Conservation (phyloP, 2,888 invertebrate genomes). For the Arge pagana region DNA sequence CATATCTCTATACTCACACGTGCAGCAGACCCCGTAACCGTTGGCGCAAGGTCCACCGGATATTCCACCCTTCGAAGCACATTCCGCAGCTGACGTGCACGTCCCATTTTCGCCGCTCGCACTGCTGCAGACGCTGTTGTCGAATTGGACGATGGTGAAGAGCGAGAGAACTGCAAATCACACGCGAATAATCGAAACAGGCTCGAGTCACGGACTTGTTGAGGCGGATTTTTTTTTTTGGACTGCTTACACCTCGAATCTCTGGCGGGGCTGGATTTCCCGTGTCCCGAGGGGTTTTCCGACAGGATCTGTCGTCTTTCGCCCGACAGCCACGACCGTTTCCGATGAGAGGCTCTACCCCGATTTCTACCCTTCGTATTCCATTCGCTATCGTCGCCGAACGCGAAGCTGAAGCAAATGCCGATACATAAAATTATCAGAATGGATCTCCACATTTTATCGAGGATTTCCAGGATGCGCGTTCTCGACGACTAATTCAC, state of each 20-base stretch:
- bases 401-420: too few species aligned
- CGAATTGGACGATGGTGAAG: conserved; percentile 79
- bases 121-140: conserved; percentile 75
- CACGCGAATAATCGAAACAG: neutral
- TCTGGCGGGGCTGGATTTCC: conserved; percentile 2
- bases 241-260: conserved; percentile 9
- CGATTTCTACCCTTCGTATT: conserved; percentile 7
- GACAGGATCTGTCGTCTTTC: conserved; percentile 7
- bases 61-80: conserved; percentile 72
- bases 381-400: conserved; percentile 6
- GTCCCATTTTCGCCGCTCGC: conserved; percentile 81
- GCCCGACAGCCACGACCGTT: conserved; percentile 9
- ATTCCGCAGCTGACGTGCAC: conserved; percentile 76
- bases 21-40: conserved; percentile 77
- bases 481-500: too few species aligned
- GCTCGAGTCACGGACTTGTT: neutral
- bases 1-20: conserved; percentile 64
- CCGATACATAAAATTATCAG: too few species aligned
- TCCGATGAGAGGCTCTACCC: conserved; percentile 7
- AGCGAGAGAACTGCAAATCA: conserved; percentile 71
- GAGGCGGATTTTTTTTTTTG: conserved; percentile 11
- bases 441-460: conserved; percentile 25
- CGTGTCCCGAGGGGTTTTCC: conserved; percentile 6
- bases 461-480: conserved; percentile 11
- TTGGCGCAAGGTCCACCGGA: conserved; percentile 80